Evolutionary conservation across 2,113 vertebrate species (phyloP).

Genomic region (Herpetotheres cachinnans): DNA sequence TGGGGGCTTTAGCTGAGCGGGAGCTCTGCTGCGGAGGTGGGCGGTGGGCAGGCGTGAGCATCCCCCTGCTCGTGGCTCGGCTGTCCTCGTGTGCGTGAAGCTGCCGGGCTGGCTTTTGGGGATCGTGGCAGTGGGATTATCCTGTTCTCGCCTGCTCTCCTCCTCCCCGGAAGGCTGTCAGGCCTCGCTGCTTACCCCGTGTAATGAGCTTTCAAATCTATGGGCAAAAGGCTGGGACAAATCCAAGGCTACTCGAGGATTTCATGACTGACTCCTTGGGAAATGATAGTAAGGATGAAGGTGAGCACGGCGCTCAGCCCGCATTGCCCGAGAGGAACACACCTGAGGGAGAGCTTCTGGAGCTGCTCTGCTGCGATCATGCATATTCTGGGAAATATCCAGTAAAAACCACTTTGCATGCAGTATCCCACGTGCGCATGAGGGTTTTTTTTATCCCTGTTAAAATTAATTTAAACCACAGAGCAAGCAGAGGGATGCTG

Average conservation of each 20-base stretch:
- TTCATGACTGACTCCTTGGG: background rate
- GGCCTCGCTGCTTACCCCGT: background rate
- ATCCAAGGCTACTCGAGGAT: background rate
- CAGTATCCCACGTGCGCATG: accelerated
- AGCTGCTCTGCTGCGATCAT: background rate
- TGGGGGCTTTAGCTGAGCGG: background rate
- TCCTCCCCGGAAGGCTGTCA: background rate
- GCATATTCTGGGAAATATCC: background rate
- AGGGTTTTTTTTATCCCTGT: background rate
- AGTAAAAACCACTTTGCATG: background rate
- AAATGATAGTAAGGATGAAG: background rate
- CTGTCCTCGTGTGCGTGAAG: background rate
- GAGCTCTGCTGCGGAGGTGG: background rate
- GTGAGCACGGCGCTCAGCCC: accelerated
- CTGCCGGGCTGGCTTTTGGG: background rate
- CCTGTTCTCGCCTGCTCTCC: background rate
- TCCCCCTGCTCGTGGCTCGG: background rate
- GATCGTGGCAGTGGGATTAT: background rate
- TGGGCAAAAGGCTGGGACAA: background rate
- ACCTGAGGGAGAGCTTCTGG: background rate
- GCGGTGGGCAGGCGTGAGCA: background rate
- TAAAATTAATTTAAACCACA: background rate
- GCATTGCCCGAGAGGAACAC: accelerated
- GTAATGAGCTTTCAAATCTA: background rate
- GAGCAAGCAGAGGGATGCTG: background rate